A percentile compares a stretch with the other conserved stretches of the same genome.
Conservation (phyloP, 2,888 invertebrate genomes). For the Orchesellides sinensis region DNA sequence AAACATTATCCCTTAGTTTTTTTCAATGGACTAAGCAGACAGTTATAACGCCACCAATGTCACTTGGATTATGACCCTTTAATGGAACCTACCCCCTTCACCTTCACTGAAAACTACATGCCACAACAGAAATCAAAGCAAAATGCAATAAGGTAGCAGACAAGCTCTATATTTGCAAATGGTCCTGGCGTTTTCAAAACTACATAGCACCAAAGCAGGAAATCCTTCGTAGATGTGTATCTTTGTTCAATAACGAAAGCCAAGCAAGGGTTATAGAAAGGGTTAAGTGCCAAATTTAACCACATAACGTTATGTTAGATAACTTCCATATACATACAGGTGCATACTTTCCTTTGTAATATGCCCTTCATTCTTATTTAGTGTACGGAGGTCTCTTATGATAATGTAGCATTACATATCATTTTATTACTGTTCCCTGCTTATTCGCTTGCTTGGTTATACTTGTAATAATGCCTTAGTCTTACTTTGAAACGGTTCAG, state of each 20-base stretch:
- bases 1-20: no score
- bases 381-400: constrained; percentile 5
- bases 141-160: no score
- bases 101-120: no score
- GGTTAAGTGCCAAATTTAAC: constrained; percentile 6
- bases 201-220: constrained; percentile 7
- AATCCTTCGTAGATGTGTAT: neutral
- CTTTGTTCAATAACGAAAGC: neutral
- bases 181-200: neutral
- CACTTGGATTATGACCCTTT: no score
- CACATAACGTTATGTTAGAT: constrained; percentile 25
- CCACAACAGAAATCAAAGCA: no score
- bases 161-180: no score
- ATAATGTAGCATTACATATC: constrained; percentile 2
- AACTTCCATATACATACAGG: constrained; percentile 28
- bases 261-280: neutral
- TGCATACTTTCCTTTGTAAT: constrained; percentile 31
- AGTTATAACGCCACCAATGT: no score
- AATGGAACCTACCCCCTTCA: neutral
- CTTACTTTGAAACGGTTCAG: constrained; percentile 49
- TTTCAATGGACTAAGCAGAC: no score
- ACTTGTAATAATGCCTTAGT: neutral
- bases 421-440: neutral
- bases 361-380: neutral
- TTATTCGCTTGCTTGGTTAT: neutral